A percentile compares a stretch with the other conserved stretches of the same genome.
Conservation (phyloP, 2,113 vertebrate genomes). For the Pandion haliaetus region DNA sequence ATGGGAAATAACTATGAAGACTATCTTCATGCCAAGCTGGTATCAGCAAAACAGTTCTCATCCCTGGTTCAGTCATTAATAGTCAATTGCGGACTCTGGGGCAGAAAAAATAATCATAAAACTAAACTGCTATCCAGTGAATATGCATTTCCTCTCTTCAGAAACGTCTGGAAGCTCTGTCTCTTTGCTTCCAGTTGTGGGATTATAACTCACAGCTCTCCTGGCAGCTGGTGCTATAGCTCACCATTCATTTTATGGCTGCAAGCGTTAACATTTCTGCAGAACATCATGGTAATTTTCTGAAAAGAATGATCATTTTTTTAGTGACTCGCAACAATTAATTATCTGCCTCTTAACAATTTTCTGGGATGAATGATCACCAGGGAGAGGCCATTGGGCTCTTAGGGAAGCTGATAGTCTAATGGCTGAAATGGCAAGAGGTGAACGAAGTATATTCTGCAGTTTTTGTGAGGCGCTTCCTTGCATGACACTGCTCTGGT, state of each 20-base stretch:
- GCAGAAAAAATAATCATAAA: slow-evolving; percentile 37
- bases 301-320: slow-evolving; percentile 66
- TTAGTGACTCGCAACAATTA: slow-evolving; percentile 70
- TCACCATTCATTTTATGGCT: slow-evolving; percentile 64
- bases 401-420: background rate
- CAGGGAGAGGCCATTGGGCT: background rate
- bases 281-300: slow-evolving; percentile 69
- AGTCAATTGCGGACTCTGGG: background rate
- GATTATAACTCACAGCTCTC: slow-evolving; percentile 48
- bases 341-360: slow-evolving; percentile 56
- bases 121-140: background rate
- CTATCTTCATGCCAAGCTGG: background rate
- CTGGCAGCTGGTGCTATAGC: slow-evolving; percentile 46
- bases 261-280: slow-evolving; percentile 64
- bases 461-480: background rate
- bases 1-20: slow-evolving; percentile 5
- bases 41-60: background rate
- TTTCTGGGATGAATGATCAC: slow-evolving; percentile 23
- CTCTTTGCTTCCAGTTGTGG: background rate
- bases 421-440: background rate
- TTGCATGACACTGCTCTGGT: background rate
- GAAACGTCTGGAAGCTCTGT: slow-evolving; percentile 12
- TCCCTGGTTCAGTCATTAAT: background rate
- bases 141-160: slow-evolving; percentile 12
- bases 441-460: background rate